Evolutionary conservation across 2,888 invertebrate genomes (phyloP).

Genomic region (Abscondita cerata): DNA sequence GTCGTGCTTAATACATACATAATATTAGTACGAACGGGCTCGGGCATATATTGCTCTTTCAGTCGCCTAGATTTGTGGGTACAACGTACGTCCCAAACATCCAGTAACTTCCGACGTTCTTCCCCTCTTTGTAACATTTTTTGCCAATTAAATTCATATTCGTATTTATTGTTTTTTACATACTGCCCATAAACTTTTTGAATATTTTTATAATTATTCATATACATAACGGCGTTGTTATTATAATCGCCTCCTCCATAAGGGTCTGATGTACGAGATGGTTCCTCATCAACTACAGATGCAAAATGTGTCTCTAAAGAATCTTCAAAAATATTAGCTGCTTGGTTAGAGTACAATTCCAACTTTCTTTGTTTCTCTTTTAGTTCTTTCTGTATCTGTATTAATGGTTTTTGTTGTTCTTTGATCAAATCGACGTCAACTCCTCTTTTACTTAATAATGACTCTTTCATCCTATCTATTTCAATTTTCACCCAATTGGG

Average conservation of each 20-base stretch:
- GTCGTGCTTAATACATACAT: too few relatives aligned
- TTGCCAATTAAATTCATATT: constrained; percentile 65
- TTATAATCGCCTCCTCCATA: constrained; percentile 51
- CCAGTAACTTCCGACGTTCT: constrained; percentile 42
- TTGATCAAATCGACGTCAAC: constrained; percentile 67
- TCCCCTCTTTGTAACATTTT: constrained; percentile 62
- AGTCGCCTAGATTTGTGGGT: background rate
- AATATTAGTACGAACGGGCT: too few relatives aligned
- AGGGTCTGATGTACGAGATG: constrained; percentile 34
- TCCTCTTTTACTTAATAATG: constrained; percentile 69
- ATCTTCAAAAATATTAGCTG: constrained; percentile 70
- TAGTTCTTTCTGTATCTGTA: constrained; percentile 66
- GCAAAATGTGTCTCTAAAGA: constrained; percentile 68
- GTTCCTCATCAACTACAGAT: constrained; percentile 64
- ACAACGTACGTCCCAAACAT: background rate
- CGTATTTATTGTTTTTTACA: constrained; percentile 61
- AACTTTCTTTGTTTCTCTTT: constrained; percentile 66
- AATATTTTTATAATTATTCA: constrained; percentile 57
- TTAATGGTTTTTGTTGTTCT: constrained; percentile 66
- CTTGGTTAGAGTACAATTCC: constrained; percentile 64
- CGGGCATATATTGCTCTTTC: too few relatives aligned
- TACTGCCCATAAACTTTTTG: constrained; percentile 55
- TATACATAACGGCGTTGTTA: constrained; percentile 54
- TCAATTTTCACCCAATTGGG: constrained; percentile 70
- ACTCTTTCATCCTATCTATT: constrained; percentile 68